These are phyloP conservation scores for Drosophila algonquin DNA, from an alignment of 2,888 invertebrate species.

Conservation along the genomic window DNA sequence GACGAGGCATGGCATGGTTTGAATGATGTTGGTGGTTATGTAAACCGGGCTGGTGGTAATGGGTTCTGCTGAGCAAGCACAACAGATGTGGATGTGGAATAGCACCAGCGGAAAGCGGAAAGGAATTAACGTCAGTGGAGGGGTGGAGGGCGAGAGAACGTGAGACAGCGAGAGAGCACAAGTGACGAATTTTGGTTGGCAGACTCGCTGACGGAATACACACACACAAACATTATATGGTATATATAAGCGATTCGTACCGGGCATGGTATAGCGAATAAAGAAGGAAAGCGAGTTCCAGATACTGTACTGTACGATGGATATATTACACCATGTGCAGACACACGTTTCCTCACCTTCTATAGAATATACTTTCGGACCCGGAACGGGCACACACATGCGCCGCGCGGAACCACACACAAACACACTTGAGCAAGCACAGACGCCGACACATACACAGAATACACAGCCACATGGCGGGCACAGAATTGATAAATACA, in stretches of 20 bases:
- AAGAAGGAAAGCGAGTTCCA: not conserved
- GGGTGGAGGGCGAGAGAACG: slow-evolving; percentile 15
- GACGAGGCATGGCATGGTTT: not conserved
- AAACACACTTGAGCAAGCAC: slow-evolving; percentile 42
- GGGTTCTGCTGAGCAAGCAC: slow-evolving; percentile 44
- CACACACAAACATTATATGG: not conserved
- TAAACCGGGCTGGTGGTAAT: slow-evolving; percentile 42
- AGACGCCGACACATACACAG: slow-evolving; percentile 30
- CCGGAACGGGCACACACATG: slow-evolving; percentile 36
- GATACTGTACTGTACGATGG: not conserved
- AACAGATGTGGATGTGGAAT: slow-evolving; percentile 26
- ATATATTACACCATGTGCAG: slow-evolving; percentile 5
- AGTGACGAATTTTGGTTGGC: slow-evolving; percentile 70
- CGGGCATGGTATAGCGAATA: not conserved
- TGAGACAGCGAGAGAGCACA: slow-evolving; percentile 23
- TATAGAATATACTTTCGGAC: not conserved
- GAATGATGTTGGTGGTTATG: slow-evolving; percentile 55
- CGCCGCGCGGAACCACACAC: slow-evolving; percentile 31
- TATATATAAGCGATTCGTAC: not conserved
- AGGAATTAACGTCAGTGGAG: slow-evolving; percentile 45
- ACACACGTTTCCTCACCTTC: not conserved
- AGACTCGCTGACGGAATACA: slow-evolving; percentile 67
- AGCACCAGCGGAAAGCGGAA: slow-evolving; percentile 13
- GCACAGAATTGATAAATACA: slow-evolving; percentile 40
- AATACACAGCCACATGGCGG: slow-evolving; percentile 46